Evolutionary conservation across 2,113 vertebrate genomes (phyloP).

Genomic region (Pristiophorus japonicus): DNA sequence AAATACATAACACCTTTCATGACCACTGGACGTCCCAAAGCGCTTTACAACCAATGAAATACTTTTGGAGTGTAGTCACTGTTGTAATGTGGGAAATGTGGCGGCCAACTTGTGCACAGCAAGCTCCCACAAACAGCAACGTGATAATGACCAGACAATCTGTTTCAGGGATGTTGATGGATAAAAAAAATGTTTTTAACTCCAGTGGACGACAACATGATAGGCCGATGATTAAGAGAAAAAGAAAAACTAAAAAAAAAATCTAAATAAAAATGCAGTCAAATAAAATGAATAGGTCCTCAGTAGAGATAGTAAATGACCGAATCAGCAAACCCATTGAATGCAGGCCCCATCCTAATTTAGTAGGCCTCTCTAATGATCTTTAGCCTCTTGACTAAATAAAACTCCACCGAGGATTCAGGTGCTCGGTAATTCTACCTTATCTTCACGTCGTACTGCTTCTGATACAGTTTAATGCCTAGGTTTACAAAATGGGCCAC

Average conservation of each 20-base stretch:
- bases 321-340: not conserved
- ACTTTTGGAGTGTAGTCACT: too few species aligned
- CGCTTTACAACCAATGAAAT: too few species aligned
- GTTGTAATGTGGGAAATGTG: too few species aligned
- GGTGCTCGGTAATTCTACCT: not conserved
- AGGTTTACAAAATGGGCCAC: not conserved
- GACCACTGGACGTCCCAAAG: too few species aligned
- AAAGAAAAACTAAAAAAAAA: not conserved
- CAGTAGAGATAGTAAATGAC: not conserved
- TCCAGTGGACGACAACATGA: not conserved
- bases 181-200: too few species aligned
- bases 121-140: too few species aligned
- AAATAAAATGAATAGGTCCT: not conserved
- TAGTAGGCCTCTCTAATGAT: not conserved
- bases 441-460: not conserved
- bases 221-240: not conserved
- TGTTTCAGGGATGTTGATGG: too few species aligned
- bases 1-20: too few species aligned
- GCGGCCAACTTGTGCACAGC: too few species aligned
- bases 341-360: not conserved
- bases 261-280: not conserved
- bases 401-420: not conserved
- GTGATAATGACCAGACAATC: too few species aligned
- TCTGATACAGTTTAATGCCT: not conserved
- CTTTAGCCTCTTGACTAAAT: not conserved